Base-by-base conservation (phyloP, 2,888 invertebrate genomes). In the Cephus rjabovi region DNA sequence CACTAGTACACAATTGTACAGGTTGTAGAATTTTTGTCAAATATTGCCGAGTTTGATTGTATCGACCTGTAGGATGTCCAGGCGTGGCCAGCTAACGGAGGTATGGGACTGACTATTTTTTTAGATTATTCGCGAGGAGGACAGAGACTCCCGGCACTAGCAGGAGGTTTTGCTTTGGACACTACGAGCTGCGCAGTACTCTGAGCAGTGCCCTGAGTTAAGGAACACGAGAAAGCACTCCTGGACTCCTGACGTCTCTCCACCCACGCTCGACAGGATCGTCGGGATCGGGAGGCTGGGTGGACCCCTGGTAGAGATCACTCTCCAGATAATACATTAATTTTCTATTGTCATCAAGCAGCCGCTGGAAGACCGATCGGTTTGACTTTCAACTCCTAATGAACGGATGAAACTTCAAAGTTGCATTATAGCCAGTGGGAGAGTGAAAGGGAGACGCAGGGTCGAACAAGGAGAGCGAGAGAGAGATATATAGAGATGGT, bases 201-300 rank as follows among this genome's bases (percentile, higher is more conserved):
- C 56, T 23, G 56, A 56, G 56, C 56, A 56, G 56, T 23, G 56
- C 76, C 75, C 84, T 85, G 86, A 89, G 89, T 91, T 91, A 91
- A 90, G 90, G 89, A 91, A 91, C 91, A 91, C 87, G 91, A 85
- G 90, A 91, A 91, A 91, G 91, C 91, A 91, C 91, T 91, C 90
- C 88, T 90, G 86, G 89, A 90, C 88, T 89, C 87, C 84, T 87
- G 86, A 86, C 87, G 87, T 83, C 83, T 83, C 84, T 83, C 86
- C 85, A 85, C 82, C 75, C 76, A 69, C 75, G 79, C 79, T 73
- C 77, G 81, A 83, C 85, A 82, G 76, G 74, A 79, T 81, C 81
- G 80, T 74, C 79, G 69, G 75, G 74, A 76, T 74, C 76, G 73
- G 40, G 81, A 69, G 12, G 12, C 68, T 73, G 74, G 76, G 69